Percentiles rank a stretch among this genome's conserved stretches.
Conservation (phyloP, 2,888 invertebrate genomes). For the Allolobophora icterica region DNA sequence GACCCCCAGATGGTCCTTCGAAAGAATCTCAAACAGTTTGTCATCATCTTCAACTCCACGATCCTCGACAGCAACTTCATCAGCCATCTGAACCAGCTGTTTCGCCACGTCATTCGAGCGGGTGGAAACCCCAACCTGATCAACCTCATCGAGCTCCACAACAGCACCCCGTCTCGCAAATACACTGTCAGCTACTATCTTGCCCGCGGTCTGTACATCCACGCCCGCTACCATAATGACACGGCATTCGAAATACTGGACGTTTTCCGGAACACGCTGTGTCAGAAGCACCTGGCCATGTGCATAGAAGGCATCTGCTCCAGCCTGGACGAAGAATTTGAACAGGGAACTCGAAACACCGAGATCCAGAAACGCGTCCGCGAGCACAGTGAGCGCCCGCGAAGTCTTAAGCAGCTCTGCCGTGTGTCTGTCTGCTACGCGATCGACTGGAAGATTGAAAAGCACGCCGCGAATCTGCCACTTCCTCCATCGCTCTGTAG, state of each 20-base stretch:
- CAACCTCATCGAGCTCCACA: slow-evolving; percentile 47
- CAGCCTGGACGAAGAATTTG: slow-evolving; percentile 48
- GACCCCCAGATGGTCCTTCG: slow-evolving; percentile 48
- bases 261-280: slow-evolving; percentile 48
- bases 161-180: slow-evolving; percentile 36
- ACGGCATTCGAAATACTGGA: slow-evolving; percentile 49
- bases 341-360: slow-evolving; percentile 43
- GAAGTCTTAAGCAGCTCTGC: slow-evolving; percentile 46
- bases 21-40: slow-evolving; percentile 49
- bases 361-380: slow-evolving; percentile 44
- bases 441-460: slow-evolving; percentile 44
- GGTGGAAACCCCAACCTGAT: slow-evolving; percentile 49
- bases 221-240: slow-evolving; percentile 48
- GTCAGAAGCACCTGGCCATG: slow-evolving; percentile 42
- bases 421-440: slow-evolving; percentile 47
- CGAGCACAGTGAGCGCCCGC: slow-evolving; percentile 40
- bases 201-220: slow-evolving; percentile 49
- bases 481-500: slow-evolving; percentile 45
- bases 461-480: slow-evolving; percentile 42
- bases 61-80: slow-evolving; percentile 48
- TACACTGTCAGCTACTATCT: slow-evolving; percentile 49
- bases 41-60: slow-evolving; percentile 51
- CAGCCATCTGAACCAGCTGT: slow-evolving; percentile 46
- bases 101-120: slow-evolving; percentile 46
- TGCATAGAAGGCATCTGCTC: slow-evolving; percentile 47